Evolutionary conservation across 2,113 vertebrate genomes (phyloP).

Genomic region (Tupaia chinensis): DNA sequence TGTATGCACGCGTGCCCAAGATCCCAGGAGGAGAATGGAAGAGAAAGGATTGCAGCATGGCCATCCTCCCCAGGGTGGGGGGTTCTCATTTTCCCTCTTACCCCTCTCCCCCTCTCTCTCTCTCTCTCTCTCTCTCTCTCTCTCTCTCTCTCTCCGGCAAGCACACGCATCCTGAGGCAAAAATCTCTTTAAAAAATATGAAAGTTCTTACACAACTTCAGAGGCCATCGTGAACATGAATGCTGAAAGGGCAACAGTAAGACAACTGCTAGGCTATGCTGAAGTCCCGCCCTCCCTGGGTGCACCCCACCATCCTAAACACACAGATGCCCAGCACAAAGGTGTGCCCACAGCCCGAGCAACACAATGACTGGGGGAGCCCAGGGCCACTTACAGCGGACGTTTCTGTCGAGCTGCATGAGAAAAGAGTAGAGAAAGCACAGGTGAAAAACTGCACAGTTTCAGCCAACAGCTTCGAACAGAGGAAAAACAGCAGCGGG

Average conservation of each 20-base stretch:
- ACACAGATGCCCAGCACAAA: slow-evolving; percentile 59
- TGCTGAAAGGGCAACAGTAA: neutral
- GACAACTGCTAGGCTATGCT: slow-evolving; percentile 20
- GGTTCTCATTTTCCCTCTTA: no score
- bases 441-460: slow-evolving; percentile 76
- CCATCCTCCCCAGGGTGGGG: no score
- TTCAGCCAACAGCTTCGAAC: slow-evolving; percentile 66
- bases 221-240: slow-evolving; percentile 53
- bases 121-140: no score
- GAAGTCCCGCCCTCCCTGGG: neutral
- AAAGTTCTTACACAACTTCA: slow-evolving; percentile 11
- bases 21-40: no score
- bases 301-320: slow-evolving; percentile 64
- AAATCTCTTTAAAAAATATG: no score
- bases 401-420: slow-evolving; percentile 86
- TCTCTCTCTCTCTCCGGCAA: no score
- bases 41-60: no score
- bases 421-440: slow-evolving; percentile 86
- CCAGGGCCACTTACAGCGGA: slow-evolving; percentile 87
- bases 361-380: slow-evolving; percentile 70
- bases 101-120: no score
- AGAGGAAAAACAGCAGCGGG: slow-evolving; percentile 56
- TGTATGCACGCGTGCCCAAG: no score
- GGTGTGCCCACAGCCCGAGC: slow-evolving; percentile 68
- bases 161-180: no score